phyloP scores from a whole-genome alignment of 2,797 vertebrate species.

The Nyctibius grandis region DNA sequence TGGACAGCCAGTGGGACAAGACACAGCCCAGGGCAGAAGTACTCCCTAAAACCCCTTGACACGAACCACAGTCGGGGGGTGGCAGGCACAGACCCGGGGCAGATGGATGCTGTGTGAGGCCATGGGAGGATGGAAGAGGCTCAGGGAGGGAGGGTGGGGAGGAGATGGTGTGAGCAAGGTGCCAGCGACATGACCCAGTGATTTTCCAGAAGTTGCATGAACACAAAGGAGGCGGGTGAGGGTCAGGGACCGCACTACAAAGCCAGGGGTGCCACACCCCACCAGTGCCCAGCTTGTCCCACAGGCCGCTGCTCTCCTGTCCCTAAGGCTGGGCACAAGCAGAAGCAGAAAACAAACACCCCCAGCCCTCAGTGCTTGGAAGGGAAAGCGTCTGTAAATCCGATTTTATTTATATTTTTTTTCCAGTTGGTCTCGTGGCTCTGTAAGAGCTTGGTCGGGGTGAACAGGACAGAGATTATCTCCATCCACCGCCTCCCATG shows the following conservation, averaged over 20 bases:
- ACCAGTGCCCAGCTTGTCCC: not conserved
- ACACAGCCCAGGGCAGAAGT: not conserved
- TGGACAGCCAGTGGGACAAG: rapidly evolving
- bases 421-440: not conserved
- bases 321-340: not conserved
- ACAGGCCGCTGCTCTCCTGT: not conserved
- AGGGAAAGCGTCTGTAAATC: not conserved
- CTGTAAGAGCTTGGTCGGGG: rapidly evolving
- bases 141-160: not conserved
- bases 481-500: rapidly evolving
- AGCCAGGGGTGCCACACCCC: not conserved
- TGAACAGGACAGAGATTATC: not conserved
- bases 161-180: not conserved
- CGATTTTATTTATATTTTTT: not conserved
- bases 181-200: not conserved
- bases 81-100: not conserved
- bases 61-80: rapidly evolving
- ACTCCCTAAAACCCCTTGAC: not conserved
- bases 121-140: not conserved
- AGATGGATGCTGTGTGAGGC: not conserved
- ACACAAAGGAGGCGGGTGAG: rapidly evolving
- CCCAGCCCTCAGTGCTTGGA: not conserved
- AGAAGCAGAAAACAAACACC: not conserved
- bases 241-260: rapidly evolving
- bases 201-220: not conserved